Base-by-base conservation (phyloP, 2,888 invertebrate genomes). In the Leptinotarsa peninsularis region DNA sequence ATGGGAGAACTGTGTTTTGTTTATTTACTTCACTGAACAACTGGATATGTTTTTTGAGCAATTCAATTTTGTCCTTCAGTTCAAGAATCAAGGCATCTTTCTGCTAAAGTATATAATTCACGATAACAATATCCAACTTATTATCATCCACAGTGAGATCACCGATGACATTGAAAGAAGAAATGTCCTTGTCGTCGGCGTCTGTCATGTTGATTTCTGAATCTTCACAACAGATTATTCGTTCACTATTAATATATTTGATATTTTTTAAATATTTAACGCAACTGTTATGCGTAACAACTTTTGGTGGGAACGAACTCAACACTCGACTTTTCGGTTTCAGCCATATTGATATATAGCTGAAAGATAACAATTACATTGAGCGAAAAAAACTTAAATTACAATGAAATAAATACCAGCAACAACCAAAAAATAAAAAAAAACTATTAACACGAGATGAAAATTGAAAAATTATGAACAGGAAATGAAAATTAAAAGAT, bases 151-250 rank as follows among this genome's bases (percentile, higher is more conserved):
- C 10, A 10, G 13, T 18, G n/a, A 56, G n/a, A 18, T 56, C 56
- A 13, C 5, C 56, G 18, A 10, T 21, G n/a, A 21, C n/a, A 7
- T 56, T 18, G 18, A 18, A 18, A 7, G 18, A n/a, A 56, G n/a
- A 1, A 18, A 18, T 10, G 3, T n/a, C 56, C 56, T 18, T n/a
- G 7, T 18, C 18, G 10, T 56, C 56, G 3, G 56, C 18, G 4
- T 1, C 56, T 18, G 4, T 56, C 18, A n/a, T n/a, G 10, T 56
- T 49, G 49, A n/a, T 17, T 18, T 18, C 56, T 43, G 15, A 23
- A 49, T 27, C 49, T 17, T 18, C 66, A 66, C 49, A 66, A 66
- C 66, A 66, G 10, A 66, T 66, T 18, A 66, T 66, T 49, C 7
- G n/a, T 5, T 66, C 43, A 17, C 21, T 33, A 10, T 66, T 21